Evolutionary conservation across 2,888 invertebrate species (phyloP), one percentile per base, ranked within the genome.

Genomic region (Plemyria rubiginata): DNA sequence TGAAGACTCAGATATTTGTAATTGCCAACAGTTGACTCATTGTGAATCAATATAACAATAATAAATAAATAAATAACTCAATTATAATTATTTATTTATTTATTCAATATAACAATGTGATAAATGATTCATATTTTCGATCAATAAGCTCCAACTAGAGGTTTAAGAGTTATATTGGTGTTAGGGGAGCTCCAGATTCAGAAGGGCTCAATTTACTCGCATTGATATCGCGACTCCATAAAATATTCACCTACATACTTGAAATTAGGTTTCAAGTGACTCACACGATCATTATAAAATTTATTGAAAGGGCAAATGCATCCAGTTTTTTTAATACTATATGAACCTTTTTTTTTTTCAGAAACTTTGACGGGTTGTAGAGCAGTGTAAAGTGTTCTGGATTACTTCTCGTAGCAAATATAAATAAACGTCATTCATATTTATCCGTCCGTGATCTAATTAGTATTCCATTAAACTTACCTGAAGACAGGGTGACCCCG

Each of bases 401-500:
- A 3, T 32, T 7, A 32, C 32, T 32, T 32, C 1, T 32, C 6
- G n/a, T 48, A 46, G 4, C 12, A 48, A 28, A 46, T 46, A 48
- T n/a, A 45, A 32, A 36, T 9, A 11, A 38, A 38, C n/a, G n/a
- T n/a, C n/a, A 11, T 40, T 32, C 41, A 40, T n/a, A 40, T 55
- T 40, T 52, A 15, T 8, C 49, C 9, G 28, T 40, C 13, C 48
- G 52, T 41, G 51, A 60, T 57, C 32, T 54, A 49, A 57, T 61
- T 61, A 60, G 50, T 8, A 72, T 65, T 63, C 69, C 59, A 72
- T 94, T 38, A 38, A 11, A 38, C 4, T 65, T 93, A 98, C 98
- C 99, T 82, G 98, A 97, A 78, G 98, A 97, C 68, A 99, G 95
- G 4, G 99, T 99, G 68, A 99, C 96, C 59, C 99, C 99, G 65